Conservation (phyloP, 2,797 vertebrate species). For the Typhlichthys subterraneus region DNA sequence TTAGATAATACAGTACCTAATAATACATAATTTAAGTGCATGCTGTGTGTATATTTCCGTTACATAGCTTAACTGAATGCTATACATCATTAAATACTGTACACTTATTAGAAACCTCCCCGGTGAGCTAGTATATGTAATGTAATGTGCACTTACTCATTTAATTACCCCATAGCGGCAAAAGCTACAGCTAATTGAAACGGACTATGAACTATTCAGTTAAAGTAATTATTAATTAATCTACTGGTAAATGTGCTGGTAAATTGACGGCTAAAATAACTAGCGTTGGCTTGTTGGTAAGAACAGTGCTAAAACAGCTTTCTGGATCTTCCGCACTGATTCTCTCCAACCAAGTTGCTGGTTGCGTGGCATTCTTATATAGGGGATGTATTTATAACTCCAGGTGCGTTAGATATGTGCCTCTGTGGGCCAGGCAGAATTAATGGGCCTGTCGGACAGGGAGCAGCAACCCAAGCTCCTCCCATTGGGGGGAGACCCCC, state of each 20-base stretch:
- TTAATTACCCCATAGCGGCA: constrained; percentile 55
- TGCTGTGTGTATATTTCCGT: neutral
- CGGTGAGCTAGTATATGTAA: constrained; percentile 60
- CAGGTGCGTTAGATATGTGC: constrained; percentile 71
- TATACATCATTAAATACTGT: constrained; percentile 52
- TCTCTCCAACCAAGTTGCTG: constrained; percentile 72
- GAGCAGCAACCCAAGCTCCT: constrained; percentile 48
- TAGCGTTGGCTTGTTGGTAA: neutral
- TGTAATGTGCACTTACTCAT: constrained; percentile 45
- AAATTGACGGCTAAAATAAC: constrained; percentile 3
- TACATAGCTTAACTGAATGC: constrained; percentile 31
- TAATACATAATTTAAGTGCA: constrained; percentile 1
- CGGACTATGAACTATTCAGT: constrained; percentile 36
- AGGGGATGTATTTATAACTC: constrained; percentile 79
- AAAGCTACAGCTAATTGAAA: constrained; percentile 48
- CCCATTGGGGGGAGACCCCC: constrained; percentile 61
- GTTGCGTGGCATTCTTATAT: constrained; percentile 65
- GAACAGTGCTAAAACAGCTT: constrained; percentile 30
- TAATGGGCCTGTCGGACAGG: constrained; percentile 66
- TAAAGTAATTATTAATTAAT: constrained; percentile 46
- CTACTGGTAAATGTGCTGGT: constrained; percentile 14
- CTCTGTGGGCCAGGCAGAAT: constrained; percentile 62
- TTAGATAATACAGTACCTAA: too few species aligned
- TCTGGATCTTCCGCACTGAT: constrained; percentile 34
- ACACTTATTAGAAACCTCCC: constrained; percentile 44